These are phyloP conservation scores for Amiota communis DNA, from an alignment of 2,888 invertebrate species.

Conservation along the genomic window DNA sequence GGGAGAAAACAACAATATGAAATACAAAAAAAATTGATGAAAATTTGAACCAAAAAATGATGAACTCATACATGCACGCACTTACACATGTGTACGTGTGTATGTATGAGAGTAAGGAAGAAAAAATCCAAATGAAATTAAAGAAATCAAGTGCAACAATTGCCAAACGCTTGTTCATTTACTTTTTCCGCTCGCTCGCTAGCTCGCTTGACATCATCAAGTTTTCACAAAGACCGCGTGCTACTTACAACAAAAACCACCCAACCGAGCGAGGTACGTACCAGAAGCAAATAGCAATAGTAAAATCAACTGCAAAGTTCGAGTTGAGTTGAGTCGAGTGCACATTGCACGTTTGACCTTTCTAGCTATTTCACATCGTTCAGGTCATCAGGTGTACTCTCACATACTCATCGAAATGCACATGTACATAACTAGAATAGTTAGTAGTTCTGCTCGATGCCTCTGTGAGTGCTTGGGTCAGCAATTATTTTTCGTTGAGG, in stretches of 20 bases:
- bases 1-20: no score
- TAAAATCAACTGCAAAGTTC: conserved; percentile 25
- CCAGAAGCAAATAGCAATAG: conserved; percentile 1
- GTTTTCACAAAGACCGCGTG: neutral
- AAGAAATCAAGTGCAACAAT: conserved; percentile 31
- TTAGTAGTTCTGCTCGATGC: neutral
- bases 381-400: conserved; percentile 21
- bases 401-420: neutral
- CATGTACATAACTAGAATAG: no score
- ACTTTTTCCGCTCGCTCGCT: neutral
- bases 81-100: conserved; percentile 6
- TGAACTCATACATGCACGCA: conserved; percentile 21
- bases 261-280: neutral
- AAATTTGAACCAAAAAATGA: conserved; percentile 17
- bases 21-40: conserved; percentile 18
- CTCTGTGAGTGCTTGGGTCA: conserved; percentile 67
- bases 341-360: conserved; percentile 27
- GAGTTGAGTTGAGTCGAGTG: conserved; percentile 17
- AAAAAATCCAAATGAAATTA: conserved; percentile 14
- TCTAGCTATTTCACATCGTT: conserved; percentile 11
- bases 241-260: neutral
- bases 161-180: neutral
- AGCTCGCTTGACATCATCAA: neutral
- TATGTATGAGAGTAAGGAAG: neutral
- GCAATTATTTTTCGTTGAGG: conserved; percentile 70